Base-by-base conservation (phyloP, 2,113 vertebrate species). In the Tragulus kanchil region DNA sequence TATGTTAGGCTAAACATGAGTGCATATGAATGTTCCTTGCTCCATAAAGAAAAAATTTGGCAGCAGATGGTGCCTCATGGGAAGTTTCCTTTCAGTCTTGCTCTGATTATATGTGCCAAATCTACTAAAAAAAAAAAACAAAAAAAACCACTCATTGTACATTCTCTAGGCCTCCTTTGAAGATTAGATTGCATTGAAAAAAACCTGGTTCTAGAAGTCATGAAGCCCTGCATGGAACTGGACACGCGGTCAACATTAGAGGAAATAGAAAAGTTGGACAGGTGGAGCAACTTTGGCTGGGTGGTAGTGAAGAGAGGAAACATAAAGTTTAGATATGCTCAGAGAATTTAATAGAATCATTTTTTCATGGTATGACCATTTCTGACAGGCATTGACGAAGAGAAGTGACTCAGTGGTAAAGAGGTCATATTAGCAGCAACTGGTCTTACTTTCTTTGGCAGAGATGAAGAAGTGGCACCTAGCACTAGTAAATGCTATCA, bases 21-120 rank as follows among this genome's bases (percentile, higher is more conserved):
- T 71, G 92, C 48, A 62, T 79, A 54, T 15, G 71, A 65, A 85
- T 91, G 61, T 73, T 64, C 61, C 50, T 94, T 95, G 75, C 10
- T 87, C 21, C 67, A 54, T 31, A 85, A 95, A 91, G 71, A 83
- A 75, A 90, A 93, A 93, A 58, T 6, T 56, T 93, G 59, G 62
- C 89, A 95, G 89, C 93, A 95, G 93, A 90, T 88, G 69, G 88
- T 77, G 54, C 92, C 85, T 95, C 58, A 28, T 54, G 71, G 77
- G 48, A 56, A 81, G 59, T 85, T 92, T 85, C 77, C 75, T 82
- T 96, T 95, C 58, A 67, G 87, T 85, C n/a, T 95, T 93, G 93
- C 73, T 96, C 15, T 85, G 83, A 89, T 67, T 87, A 5, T 48
- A 73, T 26, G 23, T 50, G 31, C 67, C 71, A 95, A 42, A 64